Base-by-base conservation (phyloP, 92 coral and sea anemone species). In the Palythoa caribaeorum region DNA sequence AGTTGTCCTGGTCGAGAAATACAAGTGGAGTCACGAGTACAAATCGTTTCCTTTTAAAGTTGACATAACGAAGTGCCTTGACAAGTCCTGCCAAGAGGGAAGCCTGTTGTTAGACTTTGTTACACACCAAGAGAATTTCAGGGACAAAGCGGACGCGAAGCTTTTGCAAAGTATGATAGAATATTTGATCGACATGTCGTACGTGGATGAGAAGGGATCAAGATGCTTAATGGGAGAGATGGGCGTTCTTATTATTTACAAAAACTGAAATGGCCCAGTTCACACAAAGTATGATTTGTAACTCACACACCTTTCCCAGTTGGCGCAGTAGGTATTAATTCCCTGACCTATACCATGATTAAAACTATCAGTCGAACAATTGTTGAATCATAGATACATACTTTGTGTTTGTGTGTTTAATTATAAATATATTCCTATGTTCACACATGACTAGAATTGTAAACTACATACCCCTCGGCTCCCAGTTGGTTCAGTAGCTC, bases 81-180 rank as follows among this genome's bases (percentile, higher is more conserved):
- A 81, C 71, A 75, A 78, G 65, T 73, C 86, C 38, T 91, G 89
- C 54, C 78, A 47, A 38, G 89, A 88, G 71, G 91, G 94, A 20
- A 78, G 62, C 83, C 80, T 84, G 83, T 57, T 88, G 71, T 63
- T 91, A 17, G 93, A 91, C 39, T 91, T 77, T 48, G 74, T 91
- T 70, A 75, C 93, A 14, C 93, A 91, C 54, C 91, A 87, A 62
- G 89, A 83, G 39, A 84, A 88, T 60, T 91, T 91, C 73, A 81
- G 93, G 71, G 89, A 79, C 20, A 91, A 83, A 11, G 93, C 93
- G 47, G 91, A 68, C 70, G 66, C 50, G 83, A 89, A 78, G 36
- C 87, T 91, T 60, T 16, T 54, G 38, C 16, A 78, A 2, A 72
- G 73, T 14, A 71, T 91, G 78, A 73, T 76, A 65, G 72, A 76